phyloP scores from a whole-genome alignment of 2,888 invertebrate species.

The Lathronympha strigana region DNA sequence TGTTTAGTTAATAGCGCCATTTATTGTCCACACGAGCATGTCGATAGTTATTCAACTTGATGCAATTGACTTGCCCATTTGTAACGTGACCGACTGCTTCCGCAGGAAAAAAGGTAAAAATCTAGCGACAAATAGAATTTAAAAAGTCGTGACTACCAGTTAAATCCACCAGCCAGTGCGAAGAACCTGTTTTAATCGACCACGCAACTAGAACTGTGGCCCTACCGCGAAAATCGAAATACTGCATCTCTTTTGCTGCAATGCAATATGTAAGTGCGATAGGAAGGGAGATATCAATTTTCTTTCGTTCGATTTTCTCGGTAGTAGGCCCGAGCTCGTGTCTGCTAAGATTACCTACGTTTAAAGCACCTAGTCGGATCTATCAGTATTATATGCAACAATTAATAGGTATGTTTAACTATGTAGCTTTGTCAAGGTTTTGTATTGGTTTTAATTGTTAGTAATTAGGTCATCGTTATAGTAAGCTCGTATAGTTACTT shows the following conservation, averaged over 20 bases:
- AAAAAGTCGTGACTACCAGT: slow-evolving; percentile 40
- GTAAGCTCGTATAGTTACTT: background rate
- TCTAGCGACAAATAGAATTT: slow-evolving; percentile 30
- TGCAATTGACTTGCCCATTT: slow-evolving; percentile 34
- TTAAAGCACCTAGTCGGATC: slow-evolving; percentile 20
- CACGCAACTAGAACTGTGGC: slow-evolving; percentile 23
- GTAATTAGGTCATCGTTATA: slow-evolving; percentile 6
- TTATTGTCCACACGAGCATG: slow-evolving; percentile 33
- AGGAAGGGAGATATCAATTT: too few relatives aligned
- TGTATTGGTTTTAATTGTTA: slow-evolving; percentile 12
- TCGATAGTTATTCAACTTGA: slow-evolving; percentile 34
- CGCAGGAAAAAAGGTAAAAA: slow-evolving; percentile 35
- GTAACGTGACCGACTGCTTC: slow-evolving; percentile 39
- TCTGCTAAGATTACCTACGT: slow-evolving; percentile 14
- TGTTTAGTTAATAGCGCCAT: slow-evolving; percentile 26
- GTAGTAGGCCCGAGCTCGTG: too few relatives aligned
- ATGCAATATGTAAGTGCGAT: too few relatives aligned
- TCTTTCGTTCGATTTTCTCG: too few relatives aligned
- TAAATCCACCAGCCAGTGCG: slow-evolving; percentile 30
- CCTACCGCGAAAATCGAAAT: slow-evolving; percentile 19
- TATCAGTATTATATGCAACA: slow-evolving; percentile 15
- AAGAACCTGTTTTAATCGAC: slow-evolving; percentile 30
- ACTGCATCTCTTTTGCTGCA: too few relatives aligned
- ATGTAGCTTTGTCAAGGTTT: slow-evolving; percentile 30
- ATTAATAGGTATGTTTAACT: background rate